These are phyloP conservation scores for Leptodactylus fallax DNA, from an alignment of 2,797 vertebrate species.

Conservation along the genomic window DNA sequence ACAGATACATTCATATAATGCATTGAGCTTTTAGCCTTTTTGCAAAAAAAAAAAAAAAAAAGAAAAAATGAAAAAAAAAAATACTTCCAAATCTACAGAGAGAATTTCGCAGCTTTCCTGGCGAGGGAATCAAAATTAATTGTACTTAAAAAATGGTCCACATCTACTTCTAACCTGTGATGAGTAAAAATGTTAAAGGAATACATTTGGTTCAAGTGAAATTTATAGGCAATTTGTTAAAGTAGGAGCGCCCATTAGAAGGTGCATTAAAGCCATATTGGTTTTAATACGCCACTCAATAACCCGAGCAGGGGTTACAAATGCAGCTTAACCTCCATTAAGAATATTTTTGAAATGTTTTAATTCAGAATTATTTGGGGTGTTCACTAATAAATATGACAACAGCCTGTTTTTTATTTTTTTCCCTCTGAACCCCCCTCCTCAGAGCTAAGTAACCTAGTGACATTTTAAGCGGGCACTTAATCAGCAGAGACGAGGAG, in stretches of 20 bases:
- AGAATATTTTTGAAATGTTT: constrained; percentile 79
- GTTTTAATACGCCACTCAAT: constrained; percentile 82
- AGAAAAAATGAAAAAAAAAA: constrained; percentile 7
- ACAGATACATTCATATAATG: neutral
- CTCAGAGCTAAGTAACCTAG: constrained; percentile 73
- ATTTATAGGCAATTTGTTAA: constrained; percentile 80
- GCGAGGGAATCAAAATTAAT: constrained; percentile 41
- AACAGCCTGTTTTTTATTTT: constrained; percentile 68
- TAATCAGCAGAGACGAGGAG: constrained; percentile 71
- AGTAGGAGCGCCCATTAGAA: constrained; percentile 77
- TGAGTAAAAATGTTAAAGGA: constrained; percentile 72
- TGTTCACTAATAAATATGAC: constrained; percentile 76
- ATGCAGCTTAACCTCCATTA: constrained; percentile 81
- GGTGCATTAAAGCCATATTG: constrained; percentile 76
- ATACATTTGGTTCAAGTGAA: constrained; percentile 77
- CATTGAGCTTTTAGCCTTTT: constrained; percentile 24
- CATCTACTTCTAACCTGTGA: constrained; percentile 74
- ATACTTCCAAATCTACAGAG: constrained; percentile 9
- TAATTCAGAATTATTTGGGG: constrained; percentile 80
- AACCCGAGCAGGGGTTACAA: constrained; percentile 81
- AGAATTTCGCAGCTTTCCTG: constrained; percentile 32
- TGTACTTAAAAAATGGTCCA: constrained; percentile 68
- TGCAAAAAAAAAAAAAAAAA: neutral
- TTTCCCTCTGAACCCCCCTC: constrained; percentile 59
- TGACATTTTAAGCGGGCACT: constrained; percentile 71